A percentile compares a stretch with the other conserved stretches of the same genome.
Conservation (phyloP, 2,888 invertebrate species). For the Drosophila fulvimacula region DNA sequence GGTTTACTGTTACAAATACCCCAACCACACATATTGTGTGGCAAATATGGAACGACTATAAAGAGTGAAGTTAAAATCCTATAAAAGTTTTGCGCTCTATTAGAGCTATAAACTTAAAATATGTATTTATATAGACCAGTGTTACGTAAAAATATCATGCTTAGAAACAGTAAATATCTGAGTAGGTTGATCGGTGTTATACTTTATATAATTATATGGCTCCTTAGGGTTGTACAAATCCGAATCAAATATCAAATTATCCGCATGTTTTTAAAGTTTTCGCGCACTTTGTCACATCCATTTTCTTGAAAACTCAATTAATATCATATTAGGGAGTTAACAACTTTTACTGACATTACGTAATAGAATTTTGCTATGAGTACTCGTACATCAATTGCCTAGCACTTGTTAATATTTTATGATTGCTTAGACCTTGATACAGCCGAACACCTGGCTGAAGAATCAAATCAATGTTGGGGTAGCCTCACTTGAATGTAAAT, state of each 20-base stretch:
- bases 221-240: background rate
- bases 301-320: background rate
- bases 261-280: background rate
- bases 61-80: too few relatives aligned
- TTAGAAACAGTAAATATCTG: too few relatives aligned
- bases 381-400: background rate
- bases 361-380: background rate
- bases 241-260: background rate
- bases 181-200: too few relatives aligned
- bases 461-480: slow-evolving; percentile 40
- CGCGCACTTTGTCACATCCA: too few relatives aligned
- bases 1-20: background rate
- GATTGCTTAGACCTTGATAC: slow-evolving; percentile 17
- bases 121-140: background rate
- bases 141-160: background rate
- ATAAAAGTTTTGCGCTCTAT: background rate
- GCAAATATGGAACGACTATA: background rate
- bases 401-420: slow-evolving; percentile 34
- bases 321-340: background rate
- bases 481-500: slow-evolving; percentile 17
- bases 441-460: background rate
- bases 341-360: background rate
- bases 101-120: background rate
- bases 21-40: background rate
- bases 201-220: too few relatives aligned